These are phyloP conservation scores for Aplysia californica DNA, from an alignment of 1,140 invertebrate genomes.

Conservation along the genomic window DNA sequence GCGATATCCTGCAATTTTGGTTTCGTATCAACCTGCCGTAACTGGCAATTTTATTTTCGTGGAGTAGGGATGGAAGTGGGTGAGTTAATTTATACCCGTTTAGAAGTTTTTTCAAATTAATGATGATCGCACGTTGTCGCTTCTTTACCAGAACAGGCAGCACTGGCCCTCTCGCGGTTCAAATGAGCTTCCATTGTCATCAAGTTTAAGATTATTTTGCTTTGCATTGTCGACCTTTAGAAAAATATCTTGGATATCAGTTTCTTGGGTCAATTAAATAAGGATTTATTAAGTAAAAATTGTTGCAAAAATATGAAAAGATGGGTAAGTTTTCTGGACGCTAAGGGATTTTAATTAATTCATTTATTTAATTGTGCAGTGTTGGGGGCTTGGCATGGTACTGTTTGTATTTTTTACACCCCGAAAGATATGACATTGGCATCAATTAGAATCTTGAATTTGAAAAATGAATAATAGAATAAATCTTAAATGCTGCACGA, in stretches of 20 bases:
- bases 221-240: background rate
- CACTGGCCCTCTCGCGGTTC: background rate
- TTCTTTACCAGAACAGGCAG: background rate
- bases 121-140: background rate
- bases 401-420: background rate
- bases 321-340: too few relatives aligned
- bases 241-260: background rate
- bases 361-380: background rate
- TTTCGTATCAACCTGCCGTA: too few relatives aligned
- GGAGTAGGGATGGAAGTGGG: background rate
- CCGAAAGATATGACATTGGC: background rate
- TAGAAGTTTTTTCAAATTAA: background rate
- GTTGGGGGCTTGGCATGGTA: background rate
- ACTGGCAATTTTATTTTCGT: background rate
- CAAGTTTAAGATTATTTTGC: background rate
- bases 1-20: background rate
- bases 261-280: background rate
- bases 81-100: background rate
- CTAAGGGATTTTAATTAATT: background rate
- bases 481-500: background rate
- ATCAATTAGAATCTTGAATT: background rate
- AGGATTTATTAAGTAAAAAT: background rate
- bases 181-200: background rate
- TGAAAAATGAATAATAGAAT: background rate
- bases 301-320: background rate